Percentiles rank a stretch among this genome's conserved stretches.
Conservation (phyloP, 2,113 vertebrate species). For the Tachuris rubrigastra region DNA sequence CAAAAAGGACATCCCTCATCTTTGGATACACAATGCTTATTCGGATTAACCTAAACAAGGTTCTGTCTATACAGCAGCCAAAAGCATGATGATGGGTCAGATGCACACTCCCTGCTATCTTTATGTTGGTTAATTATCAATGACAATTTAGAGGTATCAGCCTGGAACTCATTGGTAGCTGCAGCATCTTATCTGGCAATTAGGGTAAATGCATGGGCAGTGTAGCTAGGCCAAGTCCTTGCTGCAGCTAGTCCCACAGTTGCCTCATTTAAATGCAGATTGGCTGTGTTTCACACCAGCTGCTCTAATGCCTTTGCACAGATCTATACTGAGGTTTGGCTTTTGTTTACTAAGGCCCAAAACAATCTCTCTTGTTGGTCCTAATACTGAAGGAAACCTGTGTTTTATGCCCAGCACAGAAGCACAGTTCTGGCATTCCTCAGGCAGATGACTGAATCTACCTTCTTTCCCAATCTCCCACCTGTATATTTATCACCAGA, state of each 20-base stretch:
- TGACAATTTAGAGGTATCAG: not conserved
- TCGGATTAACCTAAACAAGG: fast-evolving
- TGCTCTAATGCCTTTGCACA: not conserved
- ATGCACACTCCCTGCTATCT: not conserved
- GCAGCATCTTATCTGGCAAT: not conserved
- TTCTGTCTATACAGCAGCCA: not conserved
- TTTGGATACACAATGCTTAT: not conserved
- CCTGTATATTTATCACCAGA: not conserved
- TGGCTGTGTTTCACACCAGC: not conserved
- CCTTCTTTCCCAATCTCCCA: not conserved
- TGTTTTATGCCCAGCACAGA: not conserved
- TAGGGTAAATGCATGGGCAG: not conserved
- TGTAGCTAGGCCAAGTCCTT: not conserved
- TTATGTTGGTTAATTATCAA: not conserved
- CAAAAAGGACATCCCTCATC: not conserved
- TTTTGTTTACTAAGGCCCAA: not conserved
- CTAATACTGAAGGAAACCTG: not conserved
- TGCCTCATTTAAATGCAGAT: not conserved
- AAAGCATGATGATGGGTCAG: fast-evolving
- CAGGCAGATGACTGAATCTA: not conserved
- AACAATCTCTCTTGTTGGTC: not conserved
- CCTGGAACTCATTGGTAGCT: not conserved
- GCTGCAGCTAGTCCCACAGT: not conserved
- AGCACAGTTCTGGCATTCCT: not conserved
- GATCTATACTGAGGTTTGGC: not conserved